Evolutionary conservation across 2,888 invertebrate genomes (phyloP), one percentile per base, ranked within the genome.

Genomic region (Trichogramma dendrolimi): DNA sequence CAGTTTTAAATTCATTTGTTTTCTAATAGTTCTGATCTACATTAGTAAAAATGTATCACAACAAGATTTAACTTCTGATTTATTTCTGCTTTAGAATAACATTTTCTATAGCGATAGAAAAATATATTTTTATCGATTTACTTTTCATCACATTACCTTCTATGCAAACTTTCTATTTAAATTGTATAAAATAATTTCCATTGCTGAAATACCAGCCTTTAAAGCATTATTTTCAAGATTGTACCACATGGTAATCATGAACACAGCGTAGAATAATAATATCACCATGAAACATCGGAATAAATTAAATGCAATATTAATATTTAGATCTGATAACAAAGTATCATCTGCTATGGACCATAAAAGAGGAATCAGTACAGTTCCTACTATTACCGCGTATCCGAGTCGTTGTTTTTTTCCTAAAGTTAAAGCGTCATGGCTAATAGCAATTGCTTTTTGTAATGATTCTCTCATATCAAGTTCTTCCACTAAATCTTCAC

Each of bases 171-270:
- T 69, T 46, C 69, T 70, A 59, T 67, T 74, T 58, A 75, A 65
- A 63, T 73, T 75, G 41, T 65, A 53, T 41, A 79, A 69, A 62
- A 73, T 70, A 70, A 89, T 83, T 72, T 89, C 85, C 83, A 93
- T 86, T 1, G 86, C 86, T 59, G 84, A 82, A 72, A 87, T 84
- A 6, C 89, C 89, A n/a, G 92, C 88, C 70, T 88, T 83, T 11
- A 92, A 81, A 49, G 89, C 90, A 78, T 93, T 90, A 68, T 83
- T 83, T 77, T 94, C 94, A 67, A 92, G 89, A 68, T 83, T 84
- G 75, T 91, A 90, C 92, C 93, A 93, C 66, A 94, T 74, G 0
- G 89, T 84, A 43, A 87, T 90, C 92, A 92, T 92, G 67, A 91
- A 83, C 14, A 90, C 67, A 66, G 84, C 85, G 73, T 90, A 92